phyloP scores from a whole-genome alignment of 2,113 vertebrate genomes.

The Nymphicus hollandicus region DNA sequence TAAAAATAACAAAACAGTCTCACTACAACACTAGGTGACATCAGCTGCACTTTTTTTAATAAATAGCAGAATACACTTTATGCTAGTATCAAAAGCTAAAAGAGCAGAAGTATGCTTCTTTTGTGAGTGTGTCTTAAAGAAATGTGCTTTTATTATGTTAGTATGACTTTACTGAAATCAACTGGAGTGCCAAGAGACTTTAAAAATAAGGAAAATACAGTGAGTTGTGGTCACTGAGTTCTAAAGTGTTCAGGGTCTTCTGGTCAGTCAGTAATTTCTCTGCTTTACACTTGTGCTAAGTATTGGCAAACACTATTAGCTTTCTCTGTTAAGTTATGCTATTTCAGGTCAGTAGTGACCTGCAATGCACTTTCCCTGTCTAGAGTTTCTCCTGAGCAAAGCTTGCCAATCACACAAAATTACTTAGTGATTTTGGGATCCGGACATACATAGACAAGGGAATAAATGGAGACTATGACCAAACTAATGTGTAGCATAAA shows the following conservation, averaged over 20 bases:
- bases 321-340: neutral
- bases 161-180: neutral
- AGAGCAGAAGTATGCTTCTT: neutral
- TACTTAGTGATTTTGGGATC: constrained; percentile 56
- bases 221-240: neutral
- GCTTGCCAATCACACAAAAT: constrained; percentile 39
- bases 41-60: neutral
- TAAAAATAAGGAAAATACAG: neutral
- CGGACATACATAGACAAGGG: neutral
- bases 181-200: neutral
- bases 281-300: neutral
- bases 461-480: constrained; percentile 13
- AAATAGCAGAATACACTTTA: neutral
- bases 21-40: neutral
- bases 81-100: neutral
- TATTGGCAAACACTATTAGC: neutral
- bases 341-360: neutral
- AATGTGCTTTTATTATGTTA: neutral
- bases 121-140: neutral
- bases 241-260: neutral
- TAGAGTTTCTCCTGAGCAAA: neutral
- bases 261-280: neutral
- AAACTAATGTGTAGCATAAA: constrained; percentile 39
- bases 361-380: neutral
- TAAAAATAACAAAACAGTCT: neutral